These are phyloP conservation scores for Graptemys geographica DNA, from an alignment of 2,797 vertebrate genomes.

Conservation along the genomic window DNA sequence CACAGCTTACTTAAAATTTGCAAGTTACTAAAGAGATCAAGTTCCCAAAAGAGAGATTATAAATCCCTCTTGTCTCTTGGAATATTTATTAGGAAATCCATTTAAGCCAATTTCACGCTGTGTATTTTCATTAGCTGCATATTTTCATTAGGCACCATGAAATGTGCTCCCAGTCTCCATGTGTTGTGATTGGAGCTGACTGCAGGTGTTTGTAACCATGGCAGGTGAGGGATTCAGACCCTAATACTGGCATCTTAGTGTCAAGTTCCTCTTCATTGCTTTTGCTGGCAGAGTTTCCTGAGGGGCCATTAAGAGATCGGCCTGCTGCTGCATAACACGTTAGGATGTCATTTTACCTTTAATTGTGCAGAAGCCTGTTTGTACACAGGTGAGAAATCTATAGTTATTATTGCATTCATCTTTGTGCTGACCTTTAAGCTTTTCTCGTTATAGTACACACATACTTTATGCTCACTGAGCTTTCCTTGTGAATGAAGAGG, in stretches of 20 bases:
- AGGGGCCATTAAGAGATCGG: background rate
- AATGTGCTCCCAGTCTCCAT: background rate
- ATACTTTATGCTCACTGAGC: background rate
- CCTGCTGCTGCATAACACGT: background rate
- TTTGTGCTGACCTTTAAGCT: conserved; percentile 55
- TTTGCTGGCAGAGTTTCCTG: background rate
- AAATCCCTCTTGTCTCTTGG: background rate
- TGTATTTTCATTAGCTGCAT: background rate
- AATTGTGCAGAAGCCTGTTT: background rate
- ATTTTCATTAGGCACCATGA: background rate
- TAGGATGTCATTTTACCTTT: background rate
- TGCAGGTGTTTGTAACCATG: background rate
- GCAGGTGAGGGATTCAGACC: background rate
- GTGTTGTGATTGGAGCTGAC: conserved; percentile 4
- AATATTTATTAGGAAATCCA: background rate
- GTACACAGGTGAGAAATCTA: background rate
- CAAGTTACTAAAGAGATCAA: background rate
- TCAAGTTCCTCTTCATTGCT: background rate
- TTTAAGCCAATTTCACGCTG: conserved; percentile 19
- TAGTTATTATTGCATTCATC: background rate
- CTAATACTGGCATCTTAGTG: background rate
- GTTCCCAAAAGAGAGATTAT: background rate
- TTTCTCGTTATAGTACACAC: background rate
- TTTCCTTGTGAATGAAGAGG: conserved; percentile 36
- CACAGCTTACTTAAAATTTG: background rate